Percentiles rank a stretch among this genome's conserved stretches.
phyloP scores from a whole-genome alignment of 2,888 invertebrate species.

The Tubulanus polymorphus region DNA sequence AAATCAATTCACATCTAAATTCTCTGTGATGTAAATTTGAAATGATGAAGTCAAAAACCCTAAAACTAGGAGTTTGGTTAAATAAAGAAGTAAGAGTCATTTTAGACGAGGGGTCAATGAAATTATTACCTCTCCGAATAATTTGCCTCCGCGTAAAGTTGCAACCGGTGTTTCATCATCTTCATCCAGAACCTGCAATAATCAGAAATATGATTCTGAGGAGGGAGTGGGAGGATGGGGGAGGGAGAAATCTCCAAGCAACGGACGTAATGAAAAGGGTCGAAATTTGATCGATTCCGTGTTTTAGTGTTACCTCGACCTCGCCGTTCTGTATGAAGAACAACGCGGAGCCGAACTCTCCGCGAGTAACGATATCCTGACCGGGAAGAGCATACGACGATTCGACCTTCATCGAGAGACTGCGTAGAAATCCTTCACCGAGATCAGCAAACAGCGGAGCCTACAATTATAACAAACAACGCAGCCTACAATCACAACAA shows the following conservation, averaged over 20 bases:
- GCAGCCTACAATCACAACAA: too few relatives aligned
- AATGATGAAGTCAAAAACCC: too few relatives aligned
- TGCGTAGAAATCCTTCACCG: slow-evolving; percentile 18
- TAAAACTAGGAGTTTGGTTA: too few relatives aligned
- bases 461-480: slow-evolving; percentile 12
- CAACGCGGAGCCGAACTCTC: slow-evolving; percentile 20
- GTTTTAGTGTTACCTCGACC: slow-evolving; percentile 21
- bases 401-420: neutral
- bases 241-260: too few relatives aligned
- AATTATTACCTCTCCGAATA: slow-evolving; percentile 24
- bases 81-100: too few relatives aligned
- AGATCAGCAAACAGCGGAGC: slow-evolving; percentile 17
- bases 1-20: neutral
- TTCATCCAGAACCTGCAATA: slow-evolving; percentile 18
- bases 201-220: neutral
- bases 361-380: slow-evolving; percentile 18
- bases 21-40: too few relatives aligned
- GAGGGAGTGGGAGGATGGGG: too few relatives aligned
- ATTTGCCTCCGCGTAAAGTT: slow-evolving; percentile 14
- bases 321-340: slow-evolving; percentile 22
- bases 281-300: too few relatives aligned
- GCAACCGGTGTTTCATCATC: slow-evolving; percentile 19
- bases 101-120: too few relatives aligned
- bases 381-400: slow-evolving; percentile 17
- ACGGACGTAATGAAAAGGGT: neutral